Evolutionary conservation across 2,797 vertebrate genomes (phyloP).

Genomic region (Eutrigla gurnardus): DNA sequence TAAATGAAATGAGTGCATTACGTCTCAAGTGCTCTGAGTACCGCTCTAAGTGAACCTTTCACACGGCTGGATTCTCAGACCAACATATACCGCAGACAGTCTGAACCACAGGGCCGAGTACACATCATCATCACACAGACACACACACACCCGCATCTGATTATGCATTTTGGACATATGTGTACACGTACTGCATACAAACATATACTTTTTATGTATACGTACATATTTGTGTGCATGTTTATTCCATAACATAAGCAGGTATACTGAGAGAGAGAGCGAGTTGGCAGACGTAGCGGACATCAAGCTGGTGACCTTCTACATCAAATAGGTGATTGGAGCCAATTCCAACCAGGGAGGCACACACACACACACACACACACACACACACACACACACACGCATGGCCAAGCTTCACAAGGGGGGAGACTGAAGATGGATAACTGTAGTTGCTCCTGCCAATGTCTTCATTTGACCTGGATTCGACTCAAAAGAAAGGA

Average conservation of each 20-base stretch:
- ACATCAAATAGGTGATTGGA: conserved; percentile 70
- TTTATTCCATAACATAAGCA: conserved; percentile 24
- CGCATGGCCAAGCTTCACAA: conserved; percentile 56
- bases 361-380: conserved; percentile 14
- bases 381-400: conserved; percentile 3
- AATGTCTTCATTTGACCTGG: conserved; percentile 57
- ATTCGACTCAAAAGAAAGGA: conserved; percentile 35
- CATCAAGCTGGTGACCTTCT: conserved; percentile 73
- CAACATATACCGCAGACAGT: conserved; percentile 4
- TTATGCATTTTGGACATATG: not conserved
- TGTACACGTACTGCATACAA: not conserved
- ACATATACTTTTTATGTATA: not conserved
- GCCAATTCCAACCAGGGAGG: conserved; percentile 69
- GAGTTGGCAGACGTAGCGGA: conserved; percentile 53
- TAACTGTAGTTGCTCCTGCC: conserved; percentile 37
- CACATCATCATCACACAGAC: too few relatives aligned
- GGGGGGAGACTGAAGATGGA: conserved; percentile 43
- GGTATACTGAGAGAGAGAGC: conserved; percentile 15
- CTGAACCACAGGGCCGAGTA: not conserved
- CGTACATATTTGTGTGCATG: conserved; percentile 4
- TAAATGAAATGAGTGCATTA: conserved; percentile 71
- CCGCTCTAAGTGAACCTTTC: conserved; percentile 40
- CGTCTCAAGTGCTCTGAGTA: conserved; percentile 55
- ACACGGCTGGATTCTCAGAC: conserved; percentile 29
- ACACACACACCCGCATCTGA: not conserved